A percentile compares a stretch with the other conserved stretches of the same genome.
Evolutionary conservation across 2,888 invertebrate species (phyloP).

Genomic region (Elmis aenea): DNA sequence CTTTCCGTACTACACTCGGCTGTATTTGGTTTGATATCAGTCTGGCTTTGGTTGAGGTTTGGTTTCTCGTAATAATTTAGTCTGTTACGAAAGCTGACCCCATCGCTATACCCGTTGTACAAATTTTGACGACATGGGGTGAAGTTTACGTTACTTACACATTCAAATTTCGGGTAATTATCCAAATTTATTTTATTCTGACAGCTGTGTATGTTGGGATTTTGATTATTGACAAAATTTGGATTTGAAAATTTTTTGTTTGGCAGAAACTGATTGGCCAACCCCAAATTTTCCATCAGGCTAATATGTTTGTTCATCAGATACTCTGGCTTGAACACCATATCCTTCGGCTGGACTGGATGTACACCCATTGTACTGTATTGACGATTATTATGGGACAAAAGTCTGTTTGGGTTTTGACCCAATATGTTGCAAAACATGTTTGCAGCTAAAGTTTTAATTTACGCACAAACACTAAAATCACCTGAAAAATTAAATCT

Average conservation of each 20-base stretch:
- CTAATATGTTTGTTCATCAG: slow-evolving; percentile 5
- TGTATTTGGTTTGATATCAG: too few species aligned
- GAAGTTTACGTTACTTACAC: neutral
- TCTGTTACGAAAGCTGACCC: too few species aligned
- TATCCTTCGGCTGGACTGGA: slow-evolving; percentile 5
- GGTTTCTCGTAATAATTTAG: too few species aligned
- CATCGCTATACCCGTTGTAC: too few species aligned
- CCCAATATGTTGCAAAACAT: too few species aligned
- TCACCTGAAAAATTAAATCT: too few species aligned
- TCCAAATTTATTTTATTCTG: neutral
- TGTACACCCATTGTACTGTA: slow-evolving; percentile 10
- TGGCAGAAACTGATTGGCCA: slow-evolving; percentile 3
- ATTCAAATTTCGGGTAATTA: neutral
- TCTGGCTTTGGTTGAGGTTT: too few species aligned
- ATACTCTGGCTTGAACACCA: slow-evolving; percentile 7
- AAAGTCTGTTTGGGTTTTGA: neutral
- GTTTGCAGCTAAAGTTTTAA: too few species aligned
- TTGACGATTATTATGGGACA: slow-evolving; percentile 12
- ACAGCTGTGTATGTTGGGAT: slow-evolving; percentile 13
- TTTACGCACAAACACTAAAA: too few species aligned
- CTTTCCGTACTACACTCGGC: neutral
- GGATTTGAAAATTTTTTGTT: slow-evolving; percentile 18
- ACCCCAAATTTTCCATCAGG: slow-evolving; percentile 11
- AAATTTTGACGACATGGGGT: too few species aligned
- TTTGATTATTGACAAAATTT: slow-evolving; percentile 22